These are phyloP conservation scores for Chiridota heheva DNA, from an alignment of 35 echinoderm and acorn worm species.

Conservation along the genomic window DNA sequence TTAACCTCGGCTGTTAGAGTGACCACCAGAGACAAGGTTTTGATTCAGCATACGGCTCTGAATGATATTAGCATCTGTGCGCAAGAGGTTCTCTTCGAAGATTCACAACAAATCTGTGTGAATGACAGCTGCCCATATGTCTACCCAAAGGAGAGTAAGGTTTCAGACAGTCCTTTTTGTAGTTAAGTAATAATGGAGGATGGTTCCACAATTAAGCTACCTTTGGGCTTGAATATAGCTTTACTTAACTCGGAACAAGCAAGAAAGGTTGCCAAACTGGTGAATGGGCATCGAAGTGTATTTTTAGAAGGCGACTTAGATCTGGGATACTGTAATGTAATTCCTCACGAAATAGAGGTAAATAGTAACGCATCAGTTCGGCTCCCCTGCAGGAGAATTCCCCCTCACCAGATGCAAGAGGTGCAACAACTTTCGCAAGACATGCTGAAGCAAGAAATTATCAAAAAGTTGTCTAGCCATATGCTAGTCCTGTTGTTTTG, in stretches of 20 bases:
- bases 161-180: too few relatives aligned
- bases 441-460: slow-evolving; percentile 54
- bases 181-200: background rate
- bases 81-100: too few relatives aligned
- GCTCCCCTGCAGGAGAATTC: slow-evolving; percentile 40
- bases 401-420: slow-evolving; percentile 21
- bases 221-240: background rate
- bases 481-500: slow-evolving; percentile 66
- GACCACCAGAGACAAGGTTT: background rate
- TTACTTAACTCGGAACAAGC: background rate
- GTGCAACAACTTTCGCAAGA: slow-evolving; percentile 46
- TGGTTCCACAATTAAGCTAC: background rate
- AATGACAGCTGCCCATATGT: too few relatives aligned
- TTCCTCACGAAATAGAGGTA: slow-evolving; percentile 48
- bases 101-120: too few relatives aligned
- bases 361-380: slow-evolving; percentile 34
- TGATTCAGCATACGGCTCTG: too few relatives aligned
- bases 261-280: background rate
- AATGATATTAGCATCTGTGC: too few relatives aligned
- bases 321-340: slow-evolving; percentile 48
- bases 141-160: too few relatives aligned
- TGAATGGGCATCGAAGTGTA: background rate
- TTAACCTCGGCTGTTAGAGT: background rate
- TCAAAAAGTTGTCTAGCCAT: slow-evolving; percentile 58
- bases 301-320: slow-evolving; percentile 34